Percentiles rank a stretch among this genome's conserved stretches.
phyloP scores from a whole-genome alignment of 2,888 invertebrate species.

The Archips xylosteana region DNA sequence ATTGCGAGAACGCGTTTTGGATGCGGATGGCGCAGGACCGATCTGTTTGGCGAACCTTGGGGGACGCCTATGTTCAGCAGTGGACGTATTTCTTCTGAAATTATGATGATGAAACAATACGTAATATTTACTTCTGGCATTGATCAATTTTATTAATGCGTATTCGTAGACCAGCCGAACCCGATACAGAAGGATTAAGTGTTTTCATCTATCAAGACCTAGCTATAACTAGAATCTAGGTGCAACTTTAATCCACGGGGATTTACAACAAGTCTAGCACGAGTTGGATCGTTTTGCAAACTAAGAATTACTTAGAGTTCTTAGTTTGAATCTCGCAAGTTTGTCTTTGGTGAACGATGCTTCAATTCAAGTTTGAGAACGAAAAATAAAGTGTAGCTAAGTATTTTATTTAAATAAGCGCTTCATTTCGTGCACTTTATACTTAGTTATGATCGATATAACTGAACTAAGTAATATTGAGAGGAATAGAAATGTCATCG shows the following conservation, averaged over 20 bases:
- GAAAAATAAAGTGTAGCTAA: background rate
- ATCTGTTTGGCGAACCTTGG: too few species aligned
- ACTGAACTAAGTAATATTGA: too few species aligned
- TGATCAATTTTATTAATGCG: background rate
- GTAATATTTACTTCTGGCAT: background rate
- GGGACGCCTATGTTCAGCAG: too few species aligned
- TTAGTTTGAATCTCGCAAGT: constrained; percentile 29
- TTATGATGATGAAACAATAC: too few species aligned
- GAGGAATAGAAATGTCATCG: too few species aligned
- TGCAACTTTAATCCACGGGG: constrained; percentile 17
- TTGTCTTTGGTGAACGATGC: constrained; percentile 10
- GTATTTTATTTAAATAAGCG: background rate
- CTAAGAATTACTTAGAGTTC: constrained; percentile 26
- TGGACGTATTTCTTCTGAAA: too few species aligned
- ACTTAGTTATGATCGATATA: too few species aligned
- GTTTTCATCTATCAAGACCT: background rate
- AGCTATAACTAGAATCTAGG: background rate
- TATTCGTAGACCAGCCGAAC: background rate
- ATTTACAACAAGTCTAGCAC: constrained; percentile 20
- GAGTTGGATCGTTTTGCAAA: constrained; percentile 26
- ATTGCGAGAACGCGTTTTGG: too few species aligned
- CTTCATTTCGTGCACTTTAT: too few species aligned
- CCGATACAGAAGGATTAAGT: background rate
- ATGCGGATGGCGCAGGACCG: too few species aligned
- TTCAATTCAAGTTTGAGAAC: constrained; percentile 9